phyloP scores from a whole-genome alignment of 64 coral and sea anemone genomes.

The Pocillopora verrucosa region DNA sequence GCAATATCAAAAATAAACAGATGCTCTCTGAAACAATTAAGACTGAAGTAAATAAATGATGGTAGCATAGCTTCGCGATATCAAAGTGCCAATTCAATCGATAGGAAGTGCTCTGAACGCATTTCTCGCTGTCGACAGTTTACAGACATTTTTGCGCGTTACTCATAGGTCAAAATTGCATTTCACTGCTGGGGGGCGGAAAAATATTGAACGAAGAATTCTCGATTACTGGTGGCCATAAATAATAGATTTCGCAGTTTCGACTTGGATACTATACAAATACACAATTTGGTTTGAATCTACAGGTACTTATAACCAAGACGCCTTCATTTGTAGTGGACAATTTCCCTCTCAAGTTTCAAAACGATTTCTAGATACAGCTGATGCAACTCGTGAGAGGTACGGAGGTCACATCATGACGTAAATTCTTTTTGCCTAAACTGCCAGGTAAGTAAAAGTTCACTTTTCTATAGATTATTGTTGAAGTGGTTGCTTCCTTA shows the following conservation, averaged over 20 bases:
- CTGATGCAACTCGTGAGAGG: neutral
- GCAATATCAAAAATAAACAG: too few species aligned
- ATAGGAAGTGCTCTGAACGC: neutral
- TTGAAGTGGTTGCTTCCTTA: neutral
- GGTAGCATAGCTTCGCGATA: too few species aligned
- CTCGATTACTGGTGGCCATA: neutral
- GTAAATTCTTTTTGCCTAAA: neutral
- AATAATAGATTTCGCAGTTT: slow-evolving; percentile 28
- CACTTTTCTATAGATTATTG: neutral
- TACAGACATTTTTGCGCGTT: too few species aligned
- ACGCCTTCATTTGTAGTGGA: neutral
- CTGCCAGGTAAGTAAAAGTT: too few species aligned
- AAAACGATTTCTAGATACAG: neutral
- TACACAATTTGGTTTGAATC: slow-evolving; percentile 9
- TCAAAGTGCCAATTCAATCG: neutral
- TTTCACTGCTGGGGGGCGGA: neutral
- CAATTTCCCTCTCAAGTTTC: neutral
- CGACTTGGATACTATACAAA: neutral
- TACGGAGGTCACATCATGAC: neutral
- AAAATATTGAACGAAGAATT: neutral
- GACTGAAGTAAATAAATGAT: too few species aligned
- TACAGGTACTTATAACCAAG: neutral
- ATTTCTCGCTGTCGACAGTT: neutral
- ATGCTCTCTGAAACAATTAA: too few species aligned
- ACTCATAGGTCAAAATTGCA: neutral